phyloP scores from a whole-genome alignment of 1,140 invertebrate species.

The Diplogasteroides magnus region DNA sequence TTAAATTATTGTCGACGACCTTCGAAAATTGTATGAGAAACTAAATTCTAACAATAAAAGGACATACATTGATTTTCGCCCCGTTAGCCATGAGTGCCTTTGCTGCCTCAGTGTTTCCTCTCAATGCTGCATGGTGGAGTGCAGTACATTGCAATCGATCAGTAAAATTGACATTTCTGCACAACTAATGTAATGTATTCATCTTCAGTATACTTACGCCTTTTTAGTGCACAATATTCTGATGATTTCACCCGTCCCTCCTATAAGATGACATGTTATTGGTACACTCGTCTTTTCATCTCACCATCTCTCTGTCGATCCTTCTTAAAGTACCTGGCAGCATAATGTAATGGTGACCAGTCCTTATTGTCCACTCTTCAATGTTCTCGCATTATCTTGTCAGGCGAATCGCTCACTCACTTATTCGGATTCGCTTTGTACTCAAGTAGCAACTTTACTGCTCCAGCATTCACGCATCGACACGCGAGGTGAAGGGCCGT shows the following conservation, averaged over 20 bases:
- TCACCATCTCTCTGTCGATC: not conserved
- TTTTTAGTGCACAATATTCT: not conserved
- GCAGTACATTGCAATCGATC: constrained; percentile 16
- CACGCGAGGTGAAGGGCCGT: too few relatives aligned
- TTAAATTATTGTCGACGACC: not conserved
- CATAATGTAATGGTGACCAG: not conserved
- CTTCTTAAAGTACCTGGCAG: not conserved
- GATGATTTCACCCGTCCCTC: not conserved
- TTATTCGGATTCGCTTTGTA: too few relatives aligned
- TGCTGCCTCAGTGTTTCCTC: constrained; percentile 55
- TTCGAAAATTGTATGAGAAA: constrained; percentile 12
- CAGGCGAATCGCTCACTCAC: too few relatives aligned
- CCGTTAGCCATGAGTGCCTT: constrained; percentile 51
- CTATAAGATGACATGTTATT: too few relatives aligned
- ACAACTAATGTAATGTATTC: not conserved
- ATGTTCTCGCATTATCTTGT: too few relatives aligned
- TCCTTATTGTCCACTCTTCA: not conserved
- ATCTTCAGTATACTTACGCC: not conserved
- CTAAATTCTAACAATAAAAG: not conserved
- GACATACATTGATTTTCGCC: constrained; percentile 15
- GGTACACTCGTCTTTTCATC: too few relatives aligned
- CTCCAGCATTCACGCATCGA: too few relatives aligned
- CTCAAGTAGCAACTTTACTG: too few relatives aligned
- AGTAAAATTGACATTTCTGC: not conserved
- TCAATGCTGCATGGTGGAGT: constrained; percentile 57